Conservation (phyloP, 2,888 invertebrate genomes). For the Carterocephalus palaemon region DNA sequence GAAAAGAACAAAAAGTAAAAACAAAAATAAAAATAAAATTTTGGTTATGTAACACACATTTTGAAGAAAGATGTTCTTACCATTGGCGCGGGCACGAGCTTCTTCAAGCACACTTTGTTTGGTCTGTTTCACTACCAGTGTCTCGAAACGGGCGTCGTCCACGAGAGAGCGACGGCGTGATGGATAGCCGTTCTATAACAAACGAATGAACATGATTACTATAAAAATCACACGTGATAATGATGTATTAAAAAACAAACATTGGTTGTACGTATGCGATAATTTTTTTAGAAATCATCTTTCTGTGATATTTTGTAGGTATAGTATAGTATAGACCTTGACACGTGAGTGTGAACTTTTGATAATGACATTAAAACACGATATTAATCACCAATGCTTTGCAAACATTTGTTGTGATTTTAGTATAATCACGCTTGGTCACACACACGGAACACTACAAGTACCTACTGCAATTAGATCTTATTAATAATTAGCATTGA, state of each 20-base stretch:
- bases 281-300: no score
- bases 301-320: no score
- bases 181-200: slow-evolving; percentile 96
- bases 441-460: no score
- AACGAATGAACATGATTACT: slow-evolving; percentile 26
- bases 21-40: slow-evolving; percentile 23
- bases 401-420: no score
- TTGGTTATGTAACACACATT: neutral
- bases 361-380: no score
- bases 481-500: slow-evolving; percentile 1
- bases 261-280: no score
- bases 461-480: no score
- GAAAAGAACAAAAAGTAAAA: slow-evolving; percentile 35
- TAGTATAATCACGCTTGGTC: no score
- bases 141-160: slow-evolving; percentile 98
- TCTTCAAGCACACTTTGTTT: slow-evolving; percentile 95
- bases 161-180: slow-evolving; percentile 96
- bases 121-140: slow-evolving; percentile 95
- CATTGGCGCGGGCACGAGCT: slow-evolving; percentile 92
- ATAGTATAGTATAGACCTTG: no score
- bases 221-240: neutral
- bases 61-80: slow-evolving; percentile 76
- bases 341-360: no score
- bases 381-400: no score
- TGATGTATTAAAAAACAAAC: neutral